Percentiles rank a stretch among this genome's conserved stretches.
These are phyloP conservation scores for Zeuzera pyrina DNA, from an alignment of 2,888 invertebrate species.

Conservation along the genomic window DNA sequence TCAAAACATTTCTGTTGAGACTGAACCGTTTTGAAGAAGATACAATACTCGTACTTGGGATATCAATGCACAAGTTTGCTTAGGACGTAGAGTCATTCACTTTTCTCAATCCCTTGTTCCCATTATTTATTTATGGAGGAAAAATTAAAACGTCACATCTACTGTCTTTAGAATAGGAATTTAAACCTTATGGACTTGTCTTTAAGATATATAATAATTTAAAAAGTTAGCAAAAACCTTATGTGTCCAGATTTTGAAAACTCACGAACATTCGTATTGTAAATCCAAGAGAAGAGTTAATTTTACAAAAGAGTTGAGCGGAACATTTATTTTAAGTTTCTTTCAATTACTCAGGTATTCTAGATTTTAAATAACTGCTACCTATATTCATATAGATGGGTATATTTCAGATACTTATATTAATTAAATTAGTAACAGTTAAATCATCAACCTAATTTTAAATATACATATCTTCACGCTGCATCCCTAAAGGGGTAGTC, in stretches of 20 bases:
- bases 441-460: too few species aligned
- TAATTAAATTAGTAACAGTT: too few species aligned
- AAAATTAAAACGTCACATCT: slow-evolving; percentile 34
- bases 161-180: slow-evolving; percentile 19
- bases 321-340: slow-evolving; percentile 30
- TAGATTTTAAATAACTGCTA: too few species aligned
- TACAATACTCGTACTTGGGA: slow-evolving; percentile 41
- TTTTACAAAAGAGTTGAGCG: slow-evolving; percentile 30
- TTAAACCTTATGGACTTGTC: slow-evolving; percentile 23
- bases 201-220: slow-evolving; percentile 25
- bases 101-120: slow-evolving; percentile 53
- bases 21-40: slow-evolving; percentile 34
- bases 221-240: slow-evolving; percentile 14
- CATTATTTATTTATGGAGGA: slow-evolving; percentile 50
- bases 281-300: slow-evolving; percentile 33
- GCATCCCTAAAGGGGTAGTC: too few species aligned
- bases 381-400: too few species aligned
- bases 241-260: slow-evolving; percentile 26
- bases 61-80: slow-evolving; percentile 49
- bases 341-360: too few species aligned
- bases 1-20: slow-evolving; percentile 28
- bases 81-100: slow-evolving; percentile 56
- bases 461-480: too few species aligned
- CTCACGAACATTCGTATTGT: slow-evolving; percentile 24
- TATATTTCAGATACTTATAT: too few species aligned